Conservation (phyloP, 2,113 vertebrate genomes). For the Stigmatopora nigra region DNA sequence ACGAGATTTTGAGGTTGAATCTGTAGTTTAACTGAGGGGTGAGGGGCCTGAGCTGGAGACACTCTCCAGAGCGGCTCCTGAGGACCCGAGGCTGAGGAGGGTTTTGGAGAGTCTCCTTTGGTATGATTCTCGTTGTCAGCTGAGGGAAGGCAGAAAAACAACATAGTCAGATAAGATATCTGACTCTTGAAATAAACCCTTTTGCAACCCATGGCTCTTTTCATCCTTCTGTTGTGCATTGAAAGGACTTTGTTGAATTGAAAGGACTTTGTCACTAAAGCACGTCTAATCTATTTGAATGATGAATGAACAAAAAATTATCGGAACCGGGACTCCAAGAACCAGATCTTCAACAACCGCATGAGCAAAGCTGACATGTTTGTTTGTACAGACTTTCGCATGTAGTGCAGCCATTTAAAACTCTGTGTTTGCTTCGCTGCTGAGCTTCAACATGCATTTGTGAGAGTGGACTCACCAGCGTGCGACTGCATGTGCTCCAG, state of each 20-base stretch:
- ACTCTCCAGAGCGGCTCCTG: slow-evolving; percentile 87
- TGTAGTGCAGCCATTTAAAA: slow-evolving; percentile 37
- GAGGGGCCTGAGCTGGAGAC: slow-evolving; percentile 48
- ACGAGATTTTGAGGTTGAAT: slow-evolving; percentile 61
- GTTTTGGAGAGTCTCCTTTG: slow-evolving; percentile 81
- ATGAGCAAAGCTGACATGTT: slow-evolving; percentile 1
- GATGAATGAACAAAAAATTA: background rate
- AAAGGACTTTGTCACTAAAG: no score
- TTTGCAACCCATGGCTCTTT: no score
- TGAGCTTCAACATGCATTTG: slow-evolving; percentile 46
- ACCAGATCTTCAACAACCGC: slow-evolving; percentile 59
- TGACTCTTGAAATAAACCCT: background rate
- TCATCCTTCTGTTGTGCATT: no score
- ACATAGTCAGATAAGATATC: background rate
- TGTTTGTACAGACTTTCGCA: slow-evolving; percentile 21
- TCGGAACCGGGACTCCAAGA: slow-evolving; percentile 34
- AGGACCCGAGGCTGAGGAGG: slow-evolving; percentile 63
- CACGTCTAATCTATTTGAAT: no score
- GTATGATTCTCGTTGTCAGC: slow-evolving; percentile 95
- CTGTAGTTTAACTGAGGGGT: slow-evolving; percentile 60
- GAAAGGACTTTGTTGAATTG: no score
- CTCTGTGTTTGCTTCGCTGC: slow-evolving; percentile 18
- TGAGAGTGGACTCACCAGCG: slow-evolving; percentile 78
- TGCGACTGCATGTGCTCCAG: slow-evolving; percentile 99
- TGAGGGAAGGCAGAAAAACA: slow-evolving; percentile 50